Base-by-base conservation (phyloP, 2,888 invertebrate species). In the Chromoteleia sp. region DNA sequence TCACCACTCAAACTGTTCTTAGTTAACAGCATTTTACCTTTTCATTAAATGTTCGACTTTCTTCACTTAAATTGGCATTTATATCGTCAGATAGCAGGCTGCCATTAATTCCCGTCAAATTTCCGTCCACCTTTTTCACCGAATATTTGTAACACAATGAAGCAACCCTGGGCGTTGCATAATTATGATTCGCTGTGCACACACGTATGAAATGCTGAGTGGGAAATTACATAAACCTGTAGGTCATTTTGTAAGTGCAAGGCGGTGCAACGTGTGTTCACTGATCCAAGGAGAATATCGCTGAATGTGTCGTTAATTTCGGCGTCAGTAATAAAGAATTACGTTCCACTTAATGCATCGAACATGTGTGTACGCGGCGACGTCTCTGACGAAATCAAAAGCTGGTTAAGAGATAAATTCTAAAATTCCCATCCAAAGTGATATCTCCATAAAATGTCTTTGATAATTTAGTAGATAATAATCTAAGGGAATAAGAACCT, bases 331-430 rank as follows among this genome's bases (percentile, higher is more conserved):
- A 78, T 65, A 71, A 71, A 65, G 77, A 70, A 63, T 65, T 77
- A 63, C 77, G 78, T 78, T 78, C 78, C 71, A 78, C 71, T 78
- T 78, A 78, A 78, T 71, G 33, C 78, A 25, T 5, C 58, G 48
- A 19, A 21, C 71, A 77, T 65, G 17, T 77, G 77, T 58, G 61
- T 25, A 36, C 17, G 33, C 54, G 21, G 56, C 45, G 41, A 43
- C 71, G 70, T 48, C 50, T 70, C 59, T 59, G n/a, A n/a, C n/a
- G n/a, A n/a, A n/a, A n/a, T n/a, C n/a, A n/a, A n/a, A n/a, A n/a
- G n/a, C n/a, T n/a, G n/a, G n/a, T n/a, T n/a, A n/a, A n/a, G n/a
- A n/a, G n/a, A n/a, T n/a, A n/a, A n/a, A n/a, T n/a, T n/a, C n/a
- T n/a, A n/a, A n/a, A n/a, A n/a, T n/a, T n/a, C n/a, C n/a, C n/a